Evolutionary conservation across 37 sponge, comb jelly and placozoan genomes (phyloP).

Genomic region (Cliona cf. orientalis): DNA sequence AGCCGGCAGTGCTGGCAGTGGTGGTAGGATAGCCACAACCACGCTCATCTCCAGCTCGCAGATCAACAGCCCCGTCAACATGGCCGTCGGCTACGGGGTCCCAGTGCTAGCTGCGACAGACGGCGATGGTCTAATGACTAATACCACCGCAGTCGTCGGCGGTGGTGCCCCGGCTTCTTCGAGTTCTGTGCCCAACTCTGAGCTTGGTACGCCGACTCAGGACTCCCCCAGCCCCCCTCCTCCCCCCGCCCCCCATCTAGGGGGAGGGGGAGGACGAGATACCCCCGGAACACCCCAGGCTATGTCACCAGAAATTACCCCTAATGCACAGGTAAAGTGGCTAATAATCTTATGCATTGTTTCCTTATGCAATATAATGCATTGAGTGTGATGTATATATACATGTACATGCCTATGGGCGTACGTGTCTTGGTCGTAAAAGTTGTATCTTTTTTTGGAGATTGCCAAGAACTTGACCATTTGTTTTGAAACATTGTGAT

Average conservation of each 20-base stretch:
- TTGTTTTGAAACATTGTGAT: too few relatives aligned
- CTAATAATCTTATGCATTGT: too few relatives aligned
- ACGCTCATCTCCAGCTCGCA: too few relatives aligned
- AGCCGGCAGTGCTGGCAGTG: not conserved
- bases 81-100: conserved; percentile 47
- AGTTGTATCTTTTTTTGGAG: too few relatives aligned
- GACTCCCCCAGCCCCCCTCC: conserved; percentile 28
- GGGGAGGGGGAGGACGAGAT: not conserved
- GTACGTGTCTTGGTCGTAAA: too few relatives aligned
- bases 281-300: conserved; percentile 2
- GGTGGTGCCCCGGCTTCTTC: too few relatives aligned
- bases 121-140: not conserved
- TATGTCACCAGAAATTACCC: conserved; percentile 7
- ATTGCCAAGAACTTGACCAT: too few relatives aligned
- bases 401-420: too few relatives aligned
- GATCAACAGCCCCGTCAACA: conserved; percentile 22
- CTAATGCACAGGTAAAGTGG: conserved; percentile 18
- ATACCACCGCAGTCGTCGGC: not conserved
- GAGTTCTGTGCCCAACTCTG: not conserved
- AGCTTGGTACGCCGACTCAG: conserved; percentile 31
- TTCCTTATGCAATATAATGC: too few relatives aligned
- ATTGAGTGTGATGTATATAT: too few relatives aligned
- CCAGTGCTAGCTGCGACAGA: conserved; percentile 7
- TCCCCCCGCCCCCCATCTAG: not conserved
- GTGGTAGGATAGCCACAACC: too few relatives aligned